These are phyloP conservation scores for Netelia virgata DNA, from an alignment of 2,888 invertebrate genomes.

Conservation along the genomic window DNA sequence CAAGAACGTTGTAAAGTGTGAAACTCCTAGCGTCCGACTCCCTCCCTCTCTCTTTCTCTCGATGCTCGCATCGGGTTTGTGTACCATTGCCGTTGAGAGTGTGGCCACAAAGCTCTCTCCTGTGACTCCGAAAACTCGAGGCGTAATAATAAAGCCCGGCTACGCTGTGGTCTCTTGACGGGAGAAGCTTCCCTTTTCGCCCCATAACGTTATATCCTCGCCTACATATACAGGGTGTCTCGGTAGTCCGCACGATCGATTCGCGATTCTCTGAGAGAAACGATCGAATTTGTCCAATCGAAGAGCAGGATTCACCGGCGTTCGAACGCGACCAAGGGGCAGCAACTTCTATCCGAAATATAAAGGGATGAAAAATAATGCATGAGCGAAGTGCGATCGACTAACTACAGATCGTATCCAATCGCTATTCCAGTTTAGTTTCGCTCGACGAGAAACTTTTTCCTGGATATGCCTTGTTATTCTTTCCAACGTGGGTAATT, in stretches of 20 bases:
- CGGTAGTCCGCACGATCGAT: neutral
- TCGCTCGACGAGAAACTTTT: too few species aligned
- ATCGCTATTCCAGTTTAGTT: too few species aligned
- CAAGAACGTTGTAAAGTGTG: conserved; percentile 44
- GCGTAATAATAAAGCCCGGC: neutral
- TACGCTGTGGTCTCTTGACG: neutral
- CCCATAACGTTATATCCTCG: neutral
- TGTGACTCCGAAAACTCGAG: conserved; percentile 3
- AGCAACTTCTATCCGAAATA: too few species aligned
- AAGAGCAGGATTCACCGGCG: neutral
- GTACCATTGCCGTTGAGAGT: neutral
- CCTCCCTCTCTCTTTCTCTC: neutral
- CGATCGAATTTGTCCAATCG: neutral
- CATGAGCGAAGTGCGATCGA: too few species aligned
- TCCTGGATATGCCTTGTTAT: too few species aligned
- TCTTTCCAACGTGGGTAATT: too few species aligned
- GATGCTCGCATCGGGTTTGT: too few species aligned
- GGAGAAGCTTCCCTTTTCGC: neutral
- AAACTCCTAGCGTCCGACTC: conserved; percentile 12
- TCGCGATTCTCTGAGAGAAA: neutral
- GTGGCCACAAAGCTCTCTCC: conserved; percentile 22
- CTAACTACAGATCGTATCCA: too few species aligned
- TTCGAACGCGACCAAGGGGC: too few species aligned
- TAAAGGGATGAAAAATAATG: too few species aligned
- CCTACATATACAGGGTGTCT: neutral